phyloP scores from a whole-genome alignment of 1,140 invertebrate genomes.

The Cydia pomonella region DNA sequence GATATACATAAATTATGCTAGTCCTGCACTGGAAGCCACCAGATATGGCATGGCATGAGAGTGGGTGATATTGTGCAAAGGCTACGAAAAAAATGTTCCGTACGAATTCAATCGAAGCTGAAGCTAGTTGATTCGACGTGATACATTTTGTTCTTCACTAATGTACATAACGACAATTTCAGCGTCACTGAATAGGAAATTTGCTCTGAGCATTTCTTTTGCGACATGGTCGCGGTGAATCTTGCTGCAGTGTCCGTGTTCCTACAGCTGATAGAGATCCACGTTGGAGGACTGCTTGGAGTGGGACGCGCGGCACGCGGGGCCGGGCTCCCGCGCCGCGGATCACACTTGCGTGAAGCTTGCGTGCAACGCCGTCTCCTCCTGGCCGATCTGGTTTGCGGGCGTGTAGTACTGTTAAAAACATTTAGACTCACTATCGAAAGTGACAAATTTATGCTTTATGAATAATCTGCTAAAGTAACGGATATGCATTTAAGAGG shows the following conservation, averaged over 20 bases:
- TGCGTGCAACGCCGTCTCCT: conserved; percentile 87
- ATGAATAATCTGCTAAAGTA: no score
- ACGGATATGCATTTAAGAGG: no score
- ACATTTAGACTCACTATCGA: conserved; percentile 12
- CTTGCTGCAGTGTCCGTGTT: neutral
- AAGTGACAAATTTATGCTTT: neutral
- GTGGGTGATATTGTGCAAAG: neutral
- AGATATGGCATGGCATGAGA: neutral
- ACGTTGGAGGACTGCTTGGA: conserved; percentile 60
- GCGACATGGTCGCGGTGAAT: neutral
- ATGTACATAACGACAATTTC: neutral
- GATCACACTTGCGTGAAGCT: conserved; percentile 90
- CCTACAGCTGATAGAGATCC: conserved; percentile 77
- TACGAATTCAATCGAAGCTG: neutral
- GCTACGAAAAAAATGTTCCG: neutral
- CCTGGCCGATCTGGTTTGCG: conserved; percentile 85
- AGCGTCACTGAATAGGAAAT: neutral
- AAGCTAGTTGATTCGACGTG: neutral
- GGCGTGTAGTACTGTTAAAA: conserved; percentile 89
- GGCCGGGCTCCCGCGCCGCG: conserved; percentile 62
- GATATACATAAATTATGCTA: conserved; percentile 20
- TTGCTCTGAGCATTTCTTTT: neutral
- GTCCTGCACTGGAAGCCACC: neutral
- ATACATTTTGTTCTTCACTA: no score
- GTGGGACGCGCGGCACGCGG: conserved; percentile 61